A percentile compares a stretch with the other conserved stretches of the same genome.
phyloP scores from a whole-genome alignment of 1,140 invertebrate genomes.

The Holcopasites calliopsidis region DNA sequence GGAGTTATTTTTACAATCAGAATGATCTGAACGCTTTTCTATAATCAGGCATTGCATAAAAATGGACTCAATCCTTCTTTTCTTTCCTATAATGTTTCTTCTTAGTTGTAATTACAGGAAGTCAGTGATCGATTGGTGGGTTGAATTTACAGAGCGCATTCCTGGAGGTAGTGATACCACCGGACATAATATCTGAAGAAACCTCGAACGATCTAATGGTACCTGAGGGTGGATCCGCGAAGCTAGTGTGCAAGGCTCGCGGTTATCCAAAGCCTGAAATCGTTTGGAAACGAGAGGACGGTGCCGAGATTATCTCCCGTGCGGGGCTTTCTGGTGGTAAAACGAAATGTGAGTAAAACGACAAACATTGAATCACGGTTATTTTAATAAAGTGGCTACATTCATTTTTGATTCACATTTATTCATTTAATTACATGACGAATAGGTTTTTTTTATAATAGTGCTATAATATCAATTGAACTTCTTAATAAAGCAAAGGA shows the following conservation, averaged over 20 bases:
- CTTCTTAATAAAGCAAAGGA: too few relatives aligned
- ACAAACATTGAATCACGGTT: neutral
- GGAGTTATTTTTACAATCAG: neutral
- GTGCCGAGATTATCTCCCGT: slow-evolving; percentile 88
- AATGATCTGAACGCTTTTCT: too few relatives aligned
- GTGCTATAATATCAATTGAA: too few relatives aligned
- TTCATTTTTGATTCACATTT: too few relatives aligned
- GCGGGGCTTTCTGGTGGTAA: slow-evolving; percentile 84
- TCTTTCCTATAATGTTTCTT: too few relatives aligned
- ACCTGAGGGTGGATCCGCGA: slow-evolving; percentile 92
- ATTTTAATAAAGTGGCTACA: too few relatives aligned
- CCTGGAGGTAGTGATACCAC: slow-evolving; percentile 93
- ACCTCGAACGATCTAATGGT: slow-evolving; percentile 95
- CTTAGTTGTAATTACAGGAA: neutral
- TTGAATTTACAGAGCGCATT: slow-evolving; percentile 85
- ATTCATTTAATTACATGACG: too few relatives aligned
- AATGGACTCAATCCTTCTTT: too few relatives aligned
- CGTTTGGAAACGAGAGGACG: slow-evolving; percentile 92
- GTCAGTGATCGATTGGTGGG: neutral
- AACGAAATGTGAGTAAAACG: slow-evolving; percentile 83
- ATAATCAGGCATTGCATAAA: too few relatives aligned
- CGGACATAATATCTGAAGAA: slow-evolving; percentile 93
- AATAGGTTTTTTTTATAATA: too few relatives aligned
- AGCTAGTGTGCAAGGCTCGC: slow-evolving; percentile 90
- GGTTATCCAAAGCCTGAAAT: slow-evolving; percentile 92